Base-by-base conservation (phyloP, 1,140 invertebrate genomes). In the Pomacea maculata region DNA sequence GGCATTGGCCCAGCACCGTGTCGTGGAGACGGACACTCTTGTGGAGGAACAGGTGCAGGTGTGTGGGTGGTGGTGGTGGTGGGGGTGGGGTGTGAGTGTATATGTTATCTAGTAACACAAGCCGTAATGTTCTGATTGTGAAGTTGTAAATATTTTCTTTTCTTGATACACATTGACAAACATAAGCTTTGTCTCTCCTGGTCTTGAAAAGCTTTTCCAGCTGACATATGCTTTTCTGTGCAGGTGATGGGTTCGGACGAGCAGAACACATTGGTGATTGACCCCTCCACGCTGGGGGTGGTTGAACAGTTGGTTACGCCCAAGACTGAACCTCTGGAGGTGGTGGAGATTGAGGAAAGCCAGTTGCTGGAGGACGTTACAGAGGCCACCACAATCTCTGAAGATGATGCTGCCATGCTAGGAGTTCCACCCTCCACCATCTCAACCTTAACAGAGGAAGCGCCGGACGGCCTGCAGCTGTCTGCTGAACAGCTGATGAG, bases 401-500 rank as follows among this genome's bases (percentile, higher is more conserved):
- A 75, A 14, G 25, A 81, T 63, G 64, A 68, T 15, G 7, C 67
- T 7, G 65, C 57, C 19, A 21, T 78, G 5, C 77, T 78, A 17
- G 77, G 67, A 10, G 77, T 29, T 1, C 11, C 57, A 11, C 54
- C 25, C 57, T 17, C 63, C 34, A 61, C 55, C 25, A 21, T 65
- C 34, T 64, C 63, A 72, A 29, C 52, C 8, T 82, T 85, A 21
- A 72, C 78, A 79, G 79, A 67, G 52, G 54, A 76, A 70, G 21
- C 64, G 45, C 65, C 78, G 68, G 78, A 85, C 21, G 82, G 85
- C 12, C 82, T 89, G 45, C 86, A 91, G 80, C 71, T 89, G 61
- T 83, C 87, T 3, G 71, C 85, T 6, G 88, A 89, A n/a, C 87
- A 90, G 83, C 55, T 89, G 7, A 85, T 86, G 74, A 84, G 87